Percentiles rank a stretch among this genome's conserved stretches.
Conservation (phyloP, 2,113 vertebrate genomes). For the Onychostruthus taczanowskii region DNA sequence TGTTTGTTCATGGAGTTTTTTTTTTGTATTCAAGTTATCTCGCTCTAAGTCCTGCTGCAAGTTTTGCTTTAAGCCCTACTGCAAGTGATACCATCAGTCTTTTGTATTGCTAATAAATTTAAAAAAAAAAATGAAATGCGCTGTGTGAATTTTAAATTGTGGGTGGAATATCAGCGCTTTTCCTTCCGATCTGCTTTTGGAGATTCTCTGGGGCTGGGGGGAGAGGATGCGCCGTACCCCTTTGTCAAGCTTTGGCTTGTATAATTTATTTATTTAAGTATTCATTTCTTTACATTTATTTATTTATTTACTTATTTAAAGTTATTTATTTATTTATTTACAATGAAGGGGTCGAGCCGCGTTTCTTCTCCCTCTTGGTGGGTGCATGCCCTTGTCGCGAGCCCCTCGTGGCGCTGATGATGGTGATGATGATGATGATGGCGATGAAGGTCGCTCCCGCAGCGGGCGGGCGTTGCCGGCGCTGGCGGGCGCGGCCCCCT, state of each 20-base stretch:
- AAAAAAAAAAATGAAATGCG: rapidly evolving
- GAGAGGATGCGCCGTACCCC: too few species aligned
- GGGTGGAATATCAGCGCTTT: neutral
- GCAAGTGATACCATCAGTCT: neutral
- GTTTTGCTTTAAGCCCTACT: neutral
- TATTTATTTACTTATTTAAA: too few species aligned
- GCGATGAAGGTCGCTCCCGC: neutral
- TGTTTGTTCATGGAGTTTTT: rapidly evolving
- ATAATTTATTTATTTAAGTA: too few species aligned
- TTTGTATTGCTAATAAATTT: too few species aligned
- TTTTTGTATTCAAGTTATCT: neutral
- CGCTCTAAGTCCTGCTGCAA: neutral
- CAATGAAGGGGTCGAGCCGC: neutral
- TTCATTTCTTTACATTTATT: too few species aligned
- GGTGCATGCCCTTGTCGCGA: rapidly evolving
- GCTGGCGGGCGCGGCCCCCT: slow-evolving; percentile 10
- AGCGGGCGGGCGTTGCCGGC: neutral
- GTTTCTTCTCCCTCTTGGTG: neutral
- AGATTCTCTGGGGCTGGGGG: neutral
- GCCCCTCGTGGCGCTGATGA: rapidly evolving
- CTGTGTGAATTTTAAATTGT: neutral
- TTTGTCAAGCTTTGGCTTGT: too few species aligned
- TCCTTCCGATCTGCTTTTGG: neutral
- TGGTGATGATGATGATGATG: rapidly evolving
- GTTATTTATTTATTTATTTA: too few species aligned